These are phyloP conservation scores for Ennomos quercinarius DNA, from an alignment of 2,888 invertebrate species.

Conservation along the genomic window DNA sequence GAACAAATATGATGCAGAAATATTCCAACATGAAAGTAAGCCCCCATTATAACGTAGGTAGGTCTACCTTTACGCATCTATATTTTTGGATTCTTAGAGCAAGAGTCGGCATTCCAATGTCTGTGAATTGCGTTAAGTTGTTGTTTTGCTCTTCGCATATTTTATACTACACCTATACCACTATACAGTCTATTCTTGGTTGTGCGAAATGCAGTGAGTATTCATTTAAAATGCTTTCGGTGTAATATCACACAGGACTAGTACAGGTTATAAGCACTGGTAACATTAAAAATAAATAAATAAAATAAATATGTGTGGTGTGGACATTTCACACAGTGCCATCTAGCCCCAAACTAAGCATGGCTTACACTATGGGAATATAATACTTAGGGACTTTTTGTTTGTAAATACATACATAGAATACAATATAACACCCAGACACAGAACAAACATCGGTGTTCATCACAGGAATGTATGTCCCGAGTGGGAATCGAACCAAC, in stretches of 20 bases:
- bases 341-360: no score
- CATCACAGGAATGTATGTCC: no score
- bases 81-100: slow-evolving; percentile 35
- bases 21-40: slow-evolving; percentile 31
- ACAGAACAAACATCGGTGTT: no score
- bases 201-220: slow-evolving; percentile 30
- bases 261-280: no score
- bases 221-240: slow-evolving; percentile 9
- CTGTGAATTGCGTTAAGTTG: slow-evolving; percentile 34
- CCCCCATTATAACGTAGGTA: slow-evolving; percentile 21
- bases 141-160: slow-evolving; percentile 30
- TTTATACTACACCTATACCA: slow-evolving; percentile 22
- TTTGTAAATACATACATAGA: no score
- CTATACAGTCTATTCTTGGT: slow-evolving; percentile 31
- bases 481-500: no score
- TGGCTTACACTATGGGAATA: no score
- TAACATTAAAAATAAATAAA: no score
- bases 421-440: no score
- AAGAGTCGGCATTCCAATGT: slow-evolving; percentile 36
- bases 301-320: no score
- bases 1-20: slow-evolving; percentile 33
- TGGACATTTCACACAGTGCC: no score
- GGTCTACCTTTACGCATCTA: slow-evolving; percentile 13
- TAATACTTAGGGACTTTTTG: no score
- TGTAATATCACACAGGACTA: not conserved